phyloP scores from a whole-genome alignment of 2,888 invertebrate genomes.

The Drosophila neonasuta region DNA sequence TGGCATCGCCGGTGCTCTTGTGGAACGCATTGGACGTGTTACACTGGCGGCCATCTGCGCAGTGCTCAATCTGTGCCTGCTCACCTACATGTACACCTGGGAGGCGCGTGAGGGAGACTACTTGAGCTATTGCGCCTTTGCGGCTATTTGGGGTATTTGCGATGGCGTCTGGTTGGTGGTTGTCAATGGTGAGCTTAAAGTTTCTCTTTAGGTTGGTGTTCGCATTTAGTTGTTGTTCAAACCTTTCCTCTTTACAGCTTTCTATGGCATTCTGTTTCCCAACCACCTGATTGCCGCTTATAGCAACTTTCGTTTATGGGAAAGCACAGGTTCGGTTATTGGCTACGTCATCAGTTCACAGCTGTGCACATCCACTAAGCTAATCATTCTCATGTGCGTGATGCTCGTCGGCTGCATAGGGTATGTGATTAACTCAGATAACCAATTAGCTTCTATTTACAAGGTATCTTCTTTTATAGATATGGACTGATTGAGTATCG shows the following conservation, averaged over 20 bases:
- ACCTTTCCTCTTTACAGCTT: slow-evolving; percentile 83
- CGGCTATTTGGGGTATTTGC: slow-evolving; percentile 93
- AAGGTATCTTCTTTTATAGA: slow-evolving; percentile 46
- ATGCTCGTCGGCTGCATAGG: slow-evolving; percentile 89
- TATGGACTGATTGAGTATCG: slow-evolving; percentile 80
- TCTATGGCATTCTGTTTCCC: slow-evolving; percentile 93
- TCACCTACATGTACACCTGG: slow-evolving; percentile 88
- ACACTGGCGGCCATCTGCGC: slow-evolving; percentile 90
- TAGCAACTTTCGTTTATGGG: slow-evolving; percentile 96
- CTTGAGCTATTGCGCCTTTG: slow-evolving; percentile 88
- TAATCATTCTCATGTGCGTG: slow-evolving; percentile 87
- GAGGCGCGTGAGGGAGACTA: slow-evolving; percentile 87
- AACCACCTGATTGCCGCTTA: slow-evolving; percentile 94
- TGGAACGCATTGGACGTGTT: slow-evolving; percentile 88
- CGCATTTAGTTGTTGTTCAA: neutral
- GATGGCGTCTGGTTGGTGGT: slow-evolving; percentile 96
- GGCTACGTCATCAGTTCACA: slow-evolving; percentile 91
- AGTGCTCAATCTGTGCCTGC: slow-evolving; percentile 87
- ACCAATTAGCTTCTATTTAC: neutral
- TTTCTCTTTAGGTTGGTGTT: neutral
- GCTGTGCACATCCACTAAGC: slow-evolving; percentile 88
- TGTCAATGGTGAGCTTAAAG: slow-evolving; percentile 88
- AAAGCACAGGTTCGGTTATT: slow-evolving; percentile 93
- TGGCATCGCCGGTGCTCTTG: slow-evolving; percentile 89
- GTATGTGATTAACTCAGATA: slow-evolving; percentile 82